Evolutionary conservation across 2,888 invertebrate genomes (phyloP).

Genomic region (Drosophila buzzatii): DNA sequence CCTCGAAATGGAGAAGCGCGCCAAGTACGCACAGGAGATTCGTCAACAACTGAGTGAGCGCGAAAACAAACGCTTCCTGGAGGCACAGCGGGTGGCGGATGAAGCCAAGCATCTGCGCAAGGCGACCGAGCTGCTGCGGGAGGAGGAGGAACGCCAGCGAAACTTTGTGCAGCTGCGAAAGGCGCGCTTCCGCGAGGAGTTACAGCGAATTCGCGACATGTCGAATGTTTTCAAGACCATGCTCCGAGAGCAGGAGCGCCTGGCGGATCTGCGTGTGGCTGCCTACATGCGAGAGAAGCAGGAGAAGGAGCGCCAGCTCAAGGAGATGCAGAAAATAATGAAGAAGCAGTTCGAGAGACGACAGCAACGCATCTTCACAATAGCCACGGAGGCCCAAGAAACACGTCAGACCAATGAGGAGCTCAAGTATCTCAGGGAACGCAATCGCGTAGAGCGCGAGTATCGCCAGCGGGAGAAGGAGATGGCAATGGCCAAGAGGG

Average conservation of each 20-base stretch:
- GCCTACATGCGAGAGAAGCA: conserved; percentile 84
- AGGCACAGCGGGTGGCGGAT: conserved; percentile 84
- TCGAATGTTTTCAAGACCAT: conserved; percentile 83
- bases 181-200: conserved; percentile 81
- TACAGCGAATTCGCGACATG: conserved; percentile 82
- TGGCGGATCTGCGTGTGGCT: conserved; percentile 83
- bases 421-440: conserved; percentile 81
- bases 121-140: conserved; percentile 75
- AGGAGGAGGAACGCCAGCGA: conserved; percentile 81
- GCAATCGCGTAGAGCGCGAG: conserved; percentile 84
- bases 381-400: conserved; percentile 81
- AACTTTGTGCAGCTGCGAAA: conserved; percentile 75
- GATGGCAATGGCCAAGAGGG: conserved; percentile 78
- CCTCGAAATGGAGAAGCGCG: conserved; percentile 67
- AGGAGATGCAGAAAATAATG: conserved; percentile 76
- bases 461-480: conserved; percentile 83
- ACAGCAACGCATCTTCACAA: conserved; percentile 81
- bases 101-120: conserved; percentile 81
- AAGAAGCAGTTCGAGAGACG: conserved; percentile 83
- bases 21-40: conserved; percentile 83
- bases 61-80: conserved; percentile 82
- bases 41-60: conserved; percentile 82
- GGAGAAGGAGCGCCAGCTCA: conserved; percentile 81
- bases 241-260: conserved; percentile 83
- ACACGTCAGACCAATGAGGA: conserved; percentile 82